Evolutionary conservation across 2,888 invertebrate genomes (phyloP), one percentile per base, ranked within the genome.

Genomic region (Caenorhabditis virilis): DNA sequence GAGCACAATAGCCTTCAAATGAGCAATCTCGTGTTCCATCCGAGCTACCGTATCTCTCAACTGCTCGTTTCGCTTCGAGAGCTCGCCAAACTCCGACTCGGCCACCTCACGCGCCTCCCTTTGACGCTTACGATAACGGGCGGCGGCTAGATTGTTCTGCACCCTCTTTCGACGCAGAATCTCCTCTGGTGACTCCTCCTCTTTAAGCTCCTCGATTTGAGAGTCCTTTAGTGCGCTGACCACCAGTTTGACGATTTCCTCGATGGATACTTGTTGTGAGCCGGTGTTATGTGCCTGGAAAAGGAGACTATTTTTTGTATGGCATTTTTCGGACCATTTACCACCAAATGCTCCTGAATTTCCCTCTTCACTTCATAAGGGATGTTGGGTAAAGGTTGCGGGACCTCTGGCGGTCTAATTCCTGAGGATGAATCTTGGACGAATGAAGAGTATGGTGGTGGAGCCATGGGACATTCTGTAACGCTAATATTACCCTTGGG

Each of bases 81-180:
- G 42, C 16, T 67, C 55, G 16, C 62, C 53, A 13, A 76, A 41
- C 42, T 79, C 79, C 15, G 63, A 59, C 43, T 69, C 64, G 11
- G 68, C 71, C 22, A 45, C 45, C 23, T 68, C 58, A 20, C 72
- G 67, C 7, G 75, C 77, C 27, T 77, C 77, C 7, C 72, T 55
- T 56, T 79, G 79, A 38, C 79, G 56, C 38, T 74, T 69, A 2
- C 79, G 72, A 50, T 79, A 79, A 13, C 79, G 60, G 6, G 79
- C 79, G 0, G 79, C 79, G 2, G 79, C 79, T 30, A 75, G 67
- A 55, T 79, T 79, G 63, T 79, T 79, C 78, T 77, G 23, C 38
- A 77, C 68, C 16, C 79, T 49, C 50, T 79, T 79, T 23, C 77
- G 47, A 30, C 72, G 54, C 22, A 79, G 60, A 47, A 79, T 78